phyloP scores from a whole-genome alignment of 2,113 vertebrate species.

The Mormyrus lacerda region DNA sequence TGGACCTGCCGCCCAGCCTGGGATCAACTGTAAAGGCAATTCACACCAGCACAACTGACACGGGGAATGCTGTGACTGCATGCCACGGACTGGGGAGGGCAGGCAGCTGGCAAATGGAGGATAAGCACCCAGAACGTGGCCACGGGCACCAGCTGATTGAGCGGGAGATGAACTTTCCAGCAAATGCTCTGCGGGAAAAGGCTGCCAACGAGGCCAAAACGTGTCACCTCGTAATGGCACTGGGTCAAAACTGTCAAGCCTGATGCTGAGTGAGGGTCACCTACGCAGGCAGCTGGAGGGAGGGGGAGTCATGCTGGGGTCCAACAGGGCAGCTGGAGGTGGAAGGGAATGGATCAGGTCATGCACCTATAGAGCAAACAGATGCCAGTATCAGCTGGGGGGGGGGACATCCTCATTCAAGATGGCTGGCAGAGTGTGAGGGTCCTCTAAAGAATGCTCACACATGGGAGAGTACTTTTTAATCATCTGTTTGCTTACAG shows the following conservation, averaged over 20 bases:
- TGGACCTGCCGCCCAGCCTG: too few relatives aligned
- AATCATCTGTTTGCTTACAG: neutral
- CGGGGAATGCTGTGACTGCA: neutral
- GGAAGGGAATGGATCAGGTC: neutral
- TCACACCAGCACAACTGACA: neutral
- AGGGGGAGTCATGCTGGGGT: conserved; percentile 21
- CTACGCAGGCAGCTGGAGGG: conserved; percentile 57
- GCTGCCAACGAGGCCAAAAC: conserved; percentile 35
- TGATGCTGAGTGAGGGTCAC: conserved; percentile 63
- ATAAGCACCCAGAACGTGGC: neutral
- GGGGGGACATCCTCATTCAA: neutral
- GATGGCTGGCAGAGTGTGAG: neutral
- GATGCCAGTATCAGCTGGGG: conserved; percentile 28
- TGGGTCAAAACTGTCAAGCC: conserved; percentile 56
- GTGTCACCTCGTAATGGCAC: conserved; percentile 51
- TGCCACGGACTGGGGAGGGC: neutral
- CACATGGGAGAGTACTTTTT: neutral
- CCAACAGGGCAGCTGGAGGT: conserved; percentile 22
- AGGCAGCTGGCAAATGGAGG: neutral
- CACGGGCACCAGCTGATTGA: neutral
- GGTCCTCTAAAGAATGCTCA: neutral
- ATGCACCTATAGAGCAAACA: neutral
- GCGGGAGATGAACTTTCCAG: conserved; percentile 20
- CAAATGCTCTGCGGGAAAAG: conserved; percentile 43
- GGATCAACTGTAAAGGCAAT: neutral